Evolutionary conservation across 2,797 vertebrate genomes (phyloP).

Genomic region (Pelobates cultripes): DNA sequence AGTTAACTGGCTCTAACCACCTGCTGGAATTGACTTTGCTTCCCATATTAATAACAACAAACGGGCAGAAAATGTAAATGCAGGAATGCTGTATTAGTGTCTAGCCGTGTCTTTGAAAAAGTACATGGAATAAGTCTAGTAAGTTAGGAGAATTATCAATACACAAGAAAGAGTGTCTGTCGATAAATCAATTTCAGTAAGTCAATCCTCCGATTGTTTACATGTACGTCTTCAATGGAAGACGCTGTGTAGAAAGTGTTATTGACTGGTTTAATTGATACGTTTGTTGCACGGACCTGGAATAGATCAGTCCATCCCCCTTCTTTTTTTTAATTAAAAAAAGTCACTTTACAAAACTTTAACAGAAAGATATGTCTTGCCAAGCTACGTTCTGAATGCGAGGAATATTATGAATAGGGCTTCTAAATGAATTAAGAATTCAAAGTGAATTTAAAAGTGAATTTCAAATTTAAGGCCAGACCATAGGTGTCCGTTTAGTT

Average conservation of each 20-base stretch:
- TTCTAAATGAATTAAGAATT: too few species aligned
- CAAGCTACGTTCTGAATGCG: conserved; percentile 20
- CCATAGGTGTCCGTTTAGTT: too few species aligned
- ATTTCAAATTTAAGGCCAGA: too few species aligned
- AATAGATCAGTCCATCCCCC: conserved; percentile 20
- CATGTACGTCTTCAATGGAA: conserved; percentile 9
- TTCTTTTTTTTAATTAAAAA: conserved; percentile 30
- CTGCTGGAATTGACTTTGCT: too few species aligned
- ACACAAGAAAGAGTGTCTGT: conserved; percentile 2
- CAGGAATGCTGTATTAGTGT: too few species aligned
- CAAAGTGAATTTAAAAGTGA: too few species aligned
- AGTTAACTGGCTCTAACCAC: too few species aligned
- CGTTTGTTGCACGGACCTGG: conserved; percentile 12
- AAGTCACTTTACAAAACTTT: conserved; percentile 27
- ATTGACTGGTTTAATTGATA: conserved; percentile 51
- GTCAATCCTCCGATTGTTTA: conserved; percentile 26
- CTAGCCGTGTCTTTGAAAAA: background rate
- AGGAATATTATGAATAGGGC: background rate
- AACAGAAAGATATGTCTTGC: conserved; percentile 31
- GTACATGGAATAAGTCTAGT: conserved; percentile 20
- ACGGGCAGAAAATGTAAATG: too few species aligned
- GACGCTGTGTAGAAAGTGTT: conserved; percentile 28
- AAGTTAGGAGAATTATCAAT: conserved; percentile 24
- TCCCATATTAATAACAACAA: too few species aligned
- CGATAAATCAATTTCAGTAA: conserved; percentile 32